These are phyloP conservation scores for Leuctra nigra DNA, from an alignment of 2,888 invertebrate genomes.

Conservation along the genomic window DNA sequence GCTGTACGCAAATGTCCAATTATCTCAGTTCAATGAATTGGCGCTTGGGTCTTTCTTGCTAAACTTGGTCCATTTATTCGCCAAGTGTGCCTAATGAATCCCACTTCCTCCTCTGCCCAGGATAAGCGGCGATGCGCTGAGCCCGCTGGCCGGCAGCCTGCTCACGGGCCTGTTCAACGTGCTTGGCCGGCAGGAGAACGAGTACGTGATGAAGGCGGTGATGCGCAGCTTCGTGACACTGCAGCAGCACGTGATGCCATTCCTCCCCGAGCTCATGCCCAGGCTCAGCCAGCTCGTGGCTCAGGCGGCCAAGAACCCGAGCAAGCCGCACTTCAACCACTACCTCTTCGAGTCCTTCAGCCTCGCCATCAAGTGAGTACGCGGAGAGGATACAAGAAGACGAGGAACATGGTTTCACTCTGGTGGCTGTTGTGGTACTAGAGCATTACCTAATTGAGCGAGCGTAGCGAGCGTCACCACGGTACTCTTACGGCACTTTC, in stretches of 20 bases:
- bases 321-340: constrained; percentile 97
- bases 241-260: constrained; percentile 73
- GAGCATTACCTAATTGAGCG: no score
- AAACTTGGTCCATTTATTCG: no score
- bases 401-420: no score
- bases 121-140: constrained; percentile 54
- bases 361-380: constrained; percentile 70
- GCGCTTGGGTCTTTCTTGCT: no score
- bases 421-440: no score
- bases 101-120: no score
- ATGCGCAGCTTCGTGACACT: constrained; percentile 80
- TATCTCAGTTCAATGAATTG: no score
- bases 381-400: no score
- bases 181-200: constrained; percentile 84
- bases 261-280: constrained; percentile 70
- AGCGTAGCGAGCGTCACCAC: no score
- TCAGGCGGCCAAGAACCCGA: constrained; percentile 85
- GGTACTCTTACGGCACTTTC: no score
- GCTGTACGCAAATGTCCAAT: no score
- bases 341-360: constrained; percentile 95
- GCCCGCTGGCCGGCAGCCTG: constrained; percentile 60
- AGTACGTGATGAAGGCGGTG: constrained; percentile 98
- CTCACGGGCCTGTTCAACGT: constrained; percentile 70
- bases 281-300: constrained; percentile 78
- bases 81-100: no score